Percentiles rank a stretch among this genome's conserved stretches.
These are phyloP conservation scores for Protaetia brevitarsis DNA, from an alignment of 1,140 invertebrate genomes.

Conservation along the genomic window DNA sequence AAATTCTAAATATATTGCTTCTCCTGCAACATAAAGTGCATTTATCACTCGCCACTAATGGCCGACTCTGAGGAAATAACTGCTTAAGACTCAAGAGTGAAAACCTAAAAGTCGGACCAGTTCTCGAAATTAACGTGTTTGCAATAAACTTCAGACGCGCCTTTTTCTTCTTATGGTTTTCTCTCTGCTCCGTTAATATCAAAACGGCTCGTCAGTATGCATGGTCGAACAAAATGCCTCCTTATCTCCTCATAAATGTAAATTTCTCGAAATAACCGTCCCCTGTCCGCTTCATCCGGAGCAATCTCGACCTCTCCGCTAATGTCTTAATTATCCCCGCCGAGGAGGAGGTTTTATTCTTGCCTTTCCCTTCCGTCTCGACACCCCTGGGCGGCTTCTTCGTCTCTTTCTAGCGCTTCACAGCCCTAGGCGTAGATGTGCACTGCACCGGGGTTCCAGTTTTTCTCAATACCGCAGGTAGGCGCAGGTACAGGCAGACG, in stretches of 20 bases:
- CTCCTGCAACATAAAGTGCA: too few relatives aligned
- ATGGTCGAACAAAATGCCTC: background rate
- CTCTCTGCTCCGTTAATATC: too few relatives aligned
- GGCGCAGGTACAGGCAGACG: background rate
- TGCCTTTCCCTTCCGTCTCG: background rate
- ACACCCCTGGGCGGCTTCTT: background rate
- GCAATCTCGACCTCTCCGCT: conserved; percentile 3
- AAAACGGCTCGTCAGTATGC: background rate
- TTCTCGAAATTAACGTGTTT: too few relatives aligned
- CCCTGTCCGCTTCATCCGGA: background rate
- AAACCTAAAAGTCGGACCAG: too few relatives aligned
- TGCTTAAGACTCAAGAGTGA: too few relatives aligned
- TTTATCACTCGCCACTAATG: too few relatives aligned
- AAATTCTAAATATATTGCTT: too few relatives aligned
- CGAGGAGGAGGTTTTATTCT: background rate
- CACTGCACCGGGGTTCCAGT: background rate
- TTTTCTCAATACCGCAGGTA: conserved; percentile 10
- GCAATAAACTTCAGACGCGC: too few relatives aligned
- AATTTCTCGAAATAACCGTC: conserved; percentile 12
- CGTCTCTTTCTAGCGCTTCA: background rate
- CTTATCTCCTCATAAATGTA: conserved; percentile 17
- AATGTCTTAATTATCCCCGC: conserved; percentile 12
- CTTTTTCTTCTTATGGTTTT: background rate
- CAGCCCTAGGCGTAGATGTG: too few relatives aligned
- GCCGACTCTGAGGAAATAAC: too few relatives aligned